Base-by-base conservation (phyloP, 92 coral and sea anemone species). In the Palythoa grandiflora region DNA sequence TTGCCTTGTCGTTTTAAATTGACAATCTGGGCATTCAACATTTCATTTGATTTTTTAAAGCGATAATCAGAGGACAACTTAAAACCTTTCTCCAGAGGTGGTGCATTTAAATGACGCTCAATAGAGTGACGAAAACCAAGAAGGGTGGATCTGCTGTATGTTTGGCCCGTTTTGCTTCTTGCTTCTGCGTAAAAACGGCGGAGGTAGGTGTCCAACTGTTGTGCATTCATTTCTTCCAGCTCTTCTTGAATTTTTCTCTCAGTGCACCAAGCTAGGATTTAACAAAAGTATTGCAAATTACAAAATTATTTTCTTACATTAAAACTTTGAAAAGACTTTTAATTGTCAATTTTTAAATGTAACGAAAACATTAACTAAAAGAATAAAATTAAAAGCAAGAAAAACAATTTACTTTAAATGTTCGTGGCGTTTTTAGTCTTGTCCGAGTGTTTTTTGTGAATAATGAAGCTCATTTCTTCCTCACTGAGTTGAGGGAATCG, bases 251-350 rank as follows among this genome's bases (percentile, higher is more conserved):
- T 77, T 48, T 83, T 53, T 28, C 80, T 90, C 59, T 77, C 53
- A 68, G 70, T 87, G 60, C 90, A 78, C 88, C 92, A 89, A 61
- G 80, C 87, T 90, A 76, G 79, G 17, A 53, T 6, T 38, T 28
- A 28, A 28, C 28, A 28, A 28, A 28, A 28, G 28, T 28, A 28
- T 28, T 28, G 60, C 60, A 54, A 54, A 54, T 54, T 54, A 54
- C 60, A 54, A 54, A 54, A 54, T 78, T 50, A 78, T 15, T 40
- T 40, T 28, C 28, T 28, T 28, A 28, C 28, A 28, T 28, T 28
- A 28, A 28, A 28, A 28, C 28, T 28, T 28, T 28, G 28, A 28
- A 28, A 28, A 28, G 28, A 28, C 28, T 28, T 0, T 28, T 28
- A 28, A 28, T 28, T 28, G 28, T 28, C 28, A 28, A 28, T 28